These are phyloP conservation scores for Carcina quercana DNA, from an alignment of 2,888 invertebrate genomes.

Conservation along the genomic window DNA sequence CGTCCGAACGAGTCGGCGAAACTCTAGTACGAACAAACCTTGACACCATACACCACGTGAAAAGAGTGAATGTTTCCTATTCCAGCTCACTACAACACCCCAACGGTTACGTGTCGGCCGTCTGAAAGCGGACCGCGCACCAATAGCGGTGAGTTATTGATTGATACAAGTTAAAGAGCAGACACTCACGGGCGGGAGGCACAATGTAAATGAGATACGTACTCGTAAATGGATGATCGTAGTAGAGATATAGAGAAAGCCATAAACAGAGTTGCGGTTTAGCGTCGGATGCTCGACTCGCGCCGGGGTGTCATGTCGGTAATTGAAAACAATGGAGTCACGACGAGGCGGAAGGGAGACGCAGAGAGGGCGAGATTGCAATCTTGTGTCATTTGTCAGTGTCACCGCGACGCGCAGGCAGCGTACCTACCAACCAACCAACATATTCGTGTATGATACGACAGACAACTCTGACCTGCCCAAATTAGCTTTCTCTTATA, in stretches of 20 bases:
- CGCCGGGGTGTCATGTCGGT: slow-evolving; percentile 63
- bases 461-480: slow-evolving; percentile 51
- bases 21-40: too few relatives aligned
- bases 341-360: slow-evolving; percentile 57
- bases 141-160: slow-evolving; percentile 52
- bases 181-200: slow-evolving; percentile 26
- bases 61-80: slow-evolving; percentile 56
- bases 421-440: slow-evolving; percentile 52
- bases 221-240: slow-evolving; percentile 56
- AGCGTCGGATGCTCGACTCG: slow-evolving; percentile 44
- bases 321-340: slow-evolving; percentile 73
- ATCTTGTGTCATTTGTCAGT: slow-evolving; percentile 87
- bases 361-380: slow-evolving; percentile 78
- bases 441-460: slow-evolving; percentile 37
- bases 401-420: slow-evolving; percentile 65
- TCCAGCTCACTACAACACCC: slow-evolving; percentile 81
- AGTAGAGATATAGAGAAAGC: slow-evolving; percentile 54
- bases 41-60: slow-evolving; percentile 43
- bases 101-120: slow-evolving; percentile 85
- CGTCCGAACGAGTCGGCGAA: too few relatives aligned
- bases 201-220: slow-evolving; percentile 41
- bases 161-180: slow-evolving; percentile 48
- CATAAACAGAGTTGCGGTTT: slow-evolving; percentile 62
- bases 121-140: slow-evolving; percentile 73
- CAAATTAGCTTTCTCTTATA: slow-evolving; percentile 52